A percentile compares a stretch with the other conserved stretches of the same genome.
These are phyloP conservation scores for Cassiopea andromeda DNA, from an alignment of 30 jellyfish, hydroid and myxozoan species.

Conservation along the genomic window DNA sequence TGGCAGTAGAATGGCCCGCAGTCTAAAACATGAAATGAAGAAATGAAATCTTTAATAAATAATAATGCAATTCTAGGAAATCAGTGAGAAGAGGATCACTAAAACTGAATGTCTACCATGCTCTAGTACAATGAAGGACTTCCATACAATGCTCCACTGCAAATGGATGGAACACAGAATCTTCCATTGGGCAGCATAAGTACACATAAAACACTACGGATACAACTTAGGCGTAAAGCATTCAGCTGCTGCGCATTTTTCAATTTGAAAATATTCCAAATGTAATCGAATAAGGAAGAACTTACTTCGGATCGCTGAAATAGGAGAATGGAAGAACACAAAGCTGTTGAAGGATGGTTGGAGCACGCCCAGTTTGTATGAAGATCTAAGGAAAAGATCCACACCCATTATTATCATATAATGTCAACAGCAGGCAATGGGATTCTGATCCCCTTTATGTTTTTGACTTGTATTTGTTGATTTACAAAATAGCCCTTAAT, in stretches of 20 bases:
- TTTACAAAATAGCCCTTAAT: not conserved
- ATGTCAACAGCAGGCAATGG: not conserved
- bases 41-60: not conserved
- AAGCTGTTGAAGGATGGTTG: slow-evolving; percentile 93
- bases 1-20: slow-evolving; percentile 79
- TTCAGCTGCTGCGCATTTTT: too few species aligned
- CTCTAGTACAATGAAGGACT: too few species aligned
- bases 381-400: slow-evolving; percentile 45
- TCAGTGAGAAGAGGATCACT: not conserved
- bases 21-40: slow-evolving; percentile 46
- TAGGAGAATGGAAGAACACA: slow-evolving; percentile 90
- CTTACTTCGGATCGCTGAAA: slow-evolving; percentile 95
- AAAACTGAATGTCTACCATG: not conserved
- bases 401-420: not conserved
- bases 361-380: slow-evolving; percentile 94
- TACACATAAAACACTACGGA: too few species aligned
- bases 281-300: not conserved
- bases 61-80: not conserved
- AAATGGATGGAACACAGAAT: too few species aligned
- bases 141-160: too few species aligned
- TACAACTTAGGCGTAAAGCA: too few species aligned
- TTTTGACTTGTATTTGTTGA: not conserved
- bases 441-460: not conserved
- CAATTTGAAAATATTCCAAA: not conserved
- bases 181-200: too few species aligned